Base-by-base conservation (phyloP, 37 sponge, comb jelly and placozoan species). In the Beroe forskalii region DNA sequence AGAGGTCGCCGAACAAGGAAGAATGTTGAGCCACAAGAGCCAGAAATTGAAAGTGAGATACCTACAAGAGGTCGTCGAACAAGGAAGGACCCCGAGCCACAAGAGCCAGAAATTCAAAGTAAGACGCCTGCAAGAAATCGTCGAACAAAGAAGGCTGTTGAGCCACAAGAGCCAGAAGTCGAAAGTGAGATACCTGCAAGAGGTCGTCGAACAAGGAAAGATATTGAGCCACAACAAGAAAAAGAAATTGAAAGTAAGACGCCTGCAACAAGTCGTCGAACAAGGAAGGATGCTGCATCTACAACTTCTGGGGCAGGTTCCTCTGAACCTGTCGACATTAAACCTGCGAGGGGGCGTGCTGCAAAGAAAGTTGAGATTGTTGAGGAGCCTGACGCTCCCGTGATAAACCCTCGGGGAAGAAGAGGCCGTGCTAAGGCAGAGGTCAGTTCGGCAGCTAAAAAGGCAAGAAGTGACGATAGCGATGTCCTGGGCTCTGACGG, bases 341-440 rank as follows among this genome's bases (percentile, higher is more conserved):
- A n/a, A n/a, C n/a, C n/a, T n/a, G n/a, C n/a, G n/a, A n/a, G n/a
- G 40, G 40, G 40, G 22, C 28, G 40, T 4, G 38, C 40, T 32
- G 75, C 37, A 72, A 37, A 72, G 40, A 22, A 4, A 72, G 66
- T 63, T 19, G 25, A 8, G 25, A 30, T 28, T 28, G n/a, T 63
- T 55, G 60, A 9, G n/a, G 66, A 63, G 25, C 4, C 66, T 3
- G 4, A 24, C n/a, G 66, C 4, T 24, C 24, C 66, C 3, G 66
- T 28, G 66, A 63, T 3, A 63, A 63, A 63, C 66, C 66, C 66
- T 63, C 66, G 28, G n/a, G 25, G 66, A 63, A 63, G 66, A 63
- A 30, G 66, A 8, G 28, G 66, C 25, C 9, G 66, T 23, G 66
- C 66, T 23, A 63, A 63, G 66, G 20, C 66, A 20, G 66, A 63